Conservation (phyloP, 2,797 vertebrate genomes). For the Enteromius mattozi region DNA sequence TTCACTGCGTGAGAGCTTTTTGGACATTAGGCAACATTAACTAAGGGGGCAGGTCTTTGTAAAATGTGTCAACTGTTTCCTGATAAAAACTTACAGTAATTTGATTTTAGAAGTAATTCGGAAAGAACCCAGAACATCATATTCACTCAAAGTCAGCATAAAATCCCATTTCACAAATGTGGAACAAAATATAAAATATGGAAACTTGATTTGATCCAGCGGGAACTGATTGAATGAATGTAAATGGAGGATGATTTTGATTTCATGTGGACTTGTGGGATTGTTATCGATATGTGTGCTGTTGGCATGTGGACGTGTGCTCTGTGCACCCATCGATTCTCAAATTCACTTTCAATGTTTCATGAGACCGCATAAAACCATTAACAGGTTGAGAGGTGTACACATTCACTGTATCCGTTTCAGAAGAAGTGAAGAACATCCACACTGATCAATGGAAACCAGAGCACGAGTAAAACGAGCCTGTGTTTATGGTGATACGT, state of each 20-base stretch:
- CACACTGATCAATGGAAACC: constrained; percentile 41
- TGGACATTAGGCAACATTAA: background rate
- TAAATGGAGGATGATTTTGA: background rate
- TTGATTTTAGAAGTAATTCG: background rate
- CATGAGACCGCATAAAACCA: constrained; percentile 29
- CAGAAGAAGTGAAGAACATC: constrained; percentile 36
- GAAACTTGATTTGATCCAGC: background rate
- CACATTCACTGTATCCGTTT: constrained; percentile 39
- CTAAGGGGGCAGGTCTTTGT: background rate
- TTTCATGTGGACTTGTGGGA: background rate
- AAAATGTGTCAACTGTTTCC: background rate
- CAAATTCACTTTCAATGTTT: constrained; percentile 36
- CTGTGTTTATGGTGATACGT: background rate
- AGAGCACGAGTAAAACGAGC: constrained; percentile 24
- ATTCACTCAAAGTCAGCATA: background rate
- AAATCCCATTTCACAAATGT: background rate
- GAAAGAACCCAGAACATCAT: background rate
- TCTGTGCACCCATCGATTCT: constrained; percentile 6
- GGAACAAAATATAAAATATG: background rate
- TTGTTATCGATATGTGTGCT: constrained; percentile 2
- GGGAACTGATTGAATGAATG: background rate
- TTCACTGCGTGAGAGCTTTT: background rate
- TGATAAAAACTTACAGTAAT: background rate
- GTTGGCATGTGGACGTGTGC: background rate
- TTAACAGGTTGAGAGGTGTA: constrained; percentile 26